A percentile compares a stretch with the other conserved stretches of the same genome.
These are phyloP conservation scores for Semicossyphus pulcher DNA, from an alignment of 2,113 vertebrate genomes.

Conservation along the genomic window DNA sequence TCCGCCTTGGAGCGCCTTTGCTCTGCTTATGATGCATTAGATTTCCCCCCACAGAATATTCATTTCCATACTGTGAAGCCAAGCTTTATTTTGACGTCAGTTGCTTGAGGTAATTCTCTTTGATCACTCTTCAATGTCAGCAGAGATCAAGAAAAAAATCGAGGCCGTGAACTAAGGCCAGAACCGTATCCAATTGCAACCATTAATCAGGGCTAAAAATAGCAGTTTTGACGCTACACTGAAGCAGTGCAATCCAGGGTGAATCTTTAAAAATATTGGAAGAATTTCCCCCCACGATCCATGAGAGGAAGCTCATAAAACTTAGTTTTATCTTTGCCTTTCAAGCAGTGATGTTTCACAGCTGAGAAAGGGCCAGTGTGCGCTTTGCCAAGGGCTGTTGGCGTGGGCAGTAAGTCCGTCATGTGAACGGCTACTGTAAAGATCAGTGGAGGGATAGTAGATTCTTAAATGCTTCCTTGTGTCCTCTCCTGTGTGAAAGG, in stretches of 20 bases:
- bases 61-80: conserved; percentile 12
- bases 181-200: conserved; percentile 26
- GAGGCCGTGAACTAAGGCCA: conserved; percentile 21
- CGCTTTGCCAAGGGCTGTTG: conserved; percentile 60
- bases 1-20: conserved; percentile 7
- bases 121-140: conserved; percentile 52
- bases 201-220: conserved; percentile 54
- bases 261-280: conserved; percentile 29
- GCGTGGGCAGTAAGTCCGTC: conserved; percentile 54
- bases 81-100: conserved; percentile 26
- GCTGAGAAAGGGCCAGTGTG: conserved; percentile 59
- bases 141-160: conserved; percentile 29
- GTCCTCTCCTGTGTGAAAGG: conserved; percentile 65
- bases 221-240: conserved; percentile 22
- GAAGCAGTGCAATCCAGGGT: conserved; percentile 26
- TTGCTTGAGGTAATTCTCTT: conserved; percentile 50
- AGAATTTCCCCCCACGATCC: conserved; percentile 33
- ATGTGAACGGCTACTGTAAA: conserved; percentile 72
- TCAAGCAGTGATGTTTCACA: conserved; percentile 58
- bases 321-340: conserved; percentile 42
- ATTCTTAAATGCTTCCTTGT: conserved; percentile 70
- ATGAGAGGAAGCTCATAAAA: conserved; percentile 49
- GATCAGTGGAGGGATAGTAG: conserved; percentile 50
- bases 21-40: conserved; percentile 3
- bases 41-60: conserved; percentile 16